Base-by-base conservation (phyloP, 1,140 invertebrate species). In the Aphidius gifuensis region DNA sequence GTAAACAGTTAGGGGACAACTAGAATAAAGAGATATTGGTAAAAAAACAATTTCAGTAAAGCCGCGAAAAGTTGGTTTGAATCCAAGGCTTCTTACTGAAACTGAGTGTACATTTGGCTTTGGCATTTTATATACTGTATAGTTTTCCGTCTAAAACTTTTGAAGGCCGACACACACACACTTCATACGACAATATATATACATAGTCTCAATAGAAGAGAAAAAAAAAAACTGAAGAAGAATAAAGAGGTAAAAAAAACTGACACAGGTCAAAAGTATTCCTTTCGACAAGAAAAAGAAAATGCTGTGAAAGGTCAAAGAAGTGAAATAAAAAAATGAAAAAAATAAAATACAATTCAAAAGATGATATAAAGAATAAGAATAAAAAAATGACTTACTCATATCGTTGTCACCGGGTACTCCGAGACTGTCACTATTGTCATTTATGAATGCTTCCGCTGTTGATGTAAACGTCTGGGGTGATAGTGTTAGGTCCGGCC, bases 391-490 rank as follows among this genome's bases (percentile, higher is more conserved):
- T 8, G 8, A 75, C 80, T 79, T 66, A 82, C 83, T 82, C 69
- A 82, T 81, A 66, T 83, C 83, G 66, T 82, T 82, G 69, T 84
- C 83, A 65, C 80, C 80, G 47, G 82, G 80, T 66, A 83, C 81
- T 47, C 85, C 85, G 61, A 87, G 80, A 76, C 86, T 87, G 79
- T 87, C 85, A 61, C 85, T 86, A 79, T 86, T 87, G 81, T 88
- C 86, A 80, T 86, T 86, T 79, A 86, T 84, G 76, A 88, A 87
- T 74, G 86, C 83, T 76, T 88, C 86, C 62, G 86, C 82, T 64
- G 85, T 83, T 67, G 85, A 87, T 65, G 85, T 85, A 75, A 88
- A 87, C 7, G 86, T 85, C 73, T 89, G 86, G 61, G 88, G 87
- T 60, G 88, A 89, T 69, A 90, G 75, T 56, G 86, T 87, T 67